Conservation (phyloP, 2,888 invertebrate species). For the Tinea trinotella region DNA sequence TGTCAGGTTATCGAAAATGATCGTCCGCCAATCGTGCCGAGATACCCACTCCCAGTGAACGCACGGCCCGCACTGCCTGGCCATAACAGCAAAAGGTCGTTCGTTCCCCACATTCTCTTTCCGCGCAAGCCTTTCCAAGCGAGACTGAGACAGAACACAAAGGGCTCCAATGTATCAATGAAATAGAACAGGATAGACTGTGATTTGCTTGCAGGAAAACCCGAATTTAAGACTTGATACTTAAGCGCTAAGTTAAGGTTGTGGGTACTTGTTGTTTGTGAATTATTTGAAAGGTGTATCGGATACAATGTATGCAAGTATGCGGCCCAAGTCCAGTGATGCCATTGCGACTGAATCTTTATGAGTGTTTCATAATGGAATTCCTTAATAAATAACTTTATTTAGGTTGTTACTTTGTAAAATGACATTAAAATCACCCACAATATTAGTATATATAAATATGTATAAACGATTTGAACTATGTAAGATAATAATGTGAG, state of each 20-base stretch:
- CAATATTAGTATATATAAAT: too few relatives aligned
- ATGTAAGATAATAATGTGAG: too few relatives aligned
- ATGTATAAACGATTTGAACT: too few relatives aligned
- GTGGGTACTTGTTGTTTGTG: conserved; percentile 59
- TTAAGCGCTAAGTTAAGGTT: conserved; percentile 54
- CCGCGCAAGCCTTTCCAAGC: conserved; percentile 70
- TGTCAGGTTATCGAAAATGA: conserved; percentile 36
- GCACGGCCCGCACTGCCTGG: conserved; percentile 69
- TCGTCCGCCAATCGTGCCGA: conserved; percentile 41
- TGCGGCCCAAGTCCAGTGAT: background rate
- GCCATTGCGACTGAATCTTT: background rate
- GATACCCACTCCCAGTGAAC: conserved; percentile 55
- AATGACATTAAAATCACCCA: too few relatives aligned
- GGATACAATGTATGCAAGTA: conserved; percentile 16
- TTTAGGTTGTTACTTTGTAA: background rate
- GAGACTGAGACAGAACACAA: conserved; percentile 45
- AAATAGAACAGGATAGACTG: conserved; percentile 40
- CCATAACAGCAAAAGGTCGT: conserved; percentile 70
- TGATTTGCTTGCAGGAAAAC: conserved; percentile 57
- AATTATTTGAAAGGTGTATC: conserved; percentile 62
- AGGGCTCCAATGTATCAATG: conserved; percentile 28
- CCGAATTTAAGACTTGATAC: conserved; percentile 67
- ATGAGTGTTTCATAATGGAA: conserved; percentile 6
- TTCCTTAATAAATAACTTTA: background rate
- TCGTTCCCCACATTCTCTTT: conserved; percentile 72